phyloP scores from a whole-genome alignment of 2,888 invertebrate genomes.

The Agonopterix heracliana region DNA sequence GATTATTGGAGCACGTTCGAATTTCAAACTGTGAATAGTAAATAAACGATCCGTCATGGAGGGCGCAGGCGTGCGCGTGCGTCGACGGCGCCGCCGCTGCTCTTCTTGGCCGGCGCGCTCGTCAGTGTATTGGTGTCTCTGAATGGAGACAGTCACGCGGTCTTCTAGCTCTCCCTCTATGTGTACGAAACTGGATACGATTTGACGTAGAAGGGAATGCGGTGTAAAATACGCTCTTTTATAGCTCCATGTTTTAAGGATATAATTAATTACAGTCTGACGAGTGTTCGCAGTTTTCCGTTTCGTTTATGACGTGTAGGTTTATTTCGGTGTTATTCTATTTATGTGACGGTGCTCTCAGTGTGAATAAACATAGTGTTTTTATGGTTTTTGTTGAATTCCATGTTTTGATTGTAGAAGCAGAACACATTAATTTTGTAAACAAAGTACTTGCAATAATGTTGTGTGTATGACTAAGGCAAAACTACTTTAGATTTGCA shows the following conservation, averaged over 20 bases:
- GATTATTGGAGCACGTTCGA: slow-evolving; percentile 64
- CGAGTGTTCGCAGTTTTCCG: slow-evolving; percentile 33
- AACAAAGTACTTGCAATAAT: neutral
- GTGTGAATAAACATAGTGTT: slow-evolving; percentile 54
- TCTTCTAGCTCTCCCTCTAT: slow-evolving; percentile 25
- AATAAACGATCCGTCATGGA: slow-evolving; percentile 63
- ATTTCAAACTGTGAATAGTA: slow-evolving; percentile 69
- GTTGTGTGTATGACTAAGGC: too few species aligned
- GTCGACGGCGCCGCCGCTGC: slow-evolving; percentile 28
- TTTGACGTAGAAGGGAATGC: slow-evolving; percentile 33
- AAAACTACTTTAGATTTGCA: neutral
- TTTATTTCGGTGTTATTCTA: slow-evolving; percentile 62
- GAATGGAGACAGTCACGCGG: slow-evolving; percentile 63
- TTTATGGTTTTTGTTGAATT: slow-evolving; percentile 25
- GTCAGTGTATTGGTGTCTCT: slow-evolving; percentile 60
- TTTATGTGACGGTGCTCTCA: slow-evolving; percentile 49
- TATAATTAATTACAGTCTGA: slow-evolving; percentile 17
- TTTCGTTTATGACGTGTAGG: slow-evolving; percentile 39
- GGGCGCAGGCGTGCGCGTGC: slow-evolving; percentile 57
- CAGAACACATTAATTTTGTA: slow-evolving; percentile 1
- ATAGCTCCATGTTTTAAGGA: slow-evolving; percentile 21
- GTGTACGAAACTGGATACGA: slow-evolving; percentile 29
- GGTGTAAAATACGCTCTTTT: slow-evolving; percentile 16
- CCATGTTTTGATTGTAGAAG: too few species aligned
- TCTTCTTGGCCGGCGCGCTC: slow-evolving; percentile 21